A percentile compares a stretch with the other conserved stretches of the same genome.
phyloP scores from a whole-genome alignment of 2,797 vertebrate genomes.

The Gephyroberyx darwinii region DNA sequence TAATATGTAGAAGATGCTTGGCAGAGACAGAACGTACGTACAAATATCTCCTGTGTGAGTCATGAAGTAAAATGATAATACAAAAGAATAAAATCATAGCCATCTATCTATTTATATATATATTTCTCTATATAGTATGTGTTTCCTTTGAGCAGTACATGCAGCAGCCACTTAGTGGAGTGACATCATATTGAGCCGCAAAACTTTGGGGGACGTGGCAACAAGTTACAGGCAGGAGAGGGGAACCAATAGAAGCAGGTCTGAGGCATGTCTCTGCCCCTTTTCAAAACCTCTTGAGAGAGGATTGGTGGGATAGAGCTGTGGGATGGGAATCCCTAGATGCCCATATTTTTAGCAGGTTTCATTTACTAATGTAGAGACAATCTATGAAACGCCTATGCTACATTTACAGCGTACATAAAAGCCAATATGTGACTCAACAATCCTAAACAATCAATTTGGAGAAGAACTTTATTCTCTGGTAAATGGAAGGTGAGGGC shows the following conservation, averaged over 20 bases:
- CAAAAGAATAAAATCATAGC: conserved; percentile 86
- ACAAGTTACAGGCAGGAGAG: conserved; percentile 84
- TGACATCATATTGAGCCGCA: conserved; percentile 90
- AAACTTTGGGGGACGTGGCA: conserved; percentile 85
- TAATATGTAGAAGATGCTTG: conserved; percentile 79
- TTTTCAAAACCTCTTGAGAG: conserved; percentile 69
- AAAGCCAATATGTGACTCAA: conserved; percentile 66
- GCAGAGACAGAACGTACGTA: conserved; percentile 80
- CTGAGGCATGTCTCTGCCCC: conserved; percentile 60
- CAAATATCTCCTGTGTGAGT: conserved; percentile 82
- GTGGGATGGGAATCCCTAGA: conserved; percentile 54
- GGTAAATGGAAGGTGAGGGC: conserved; percentile 50
- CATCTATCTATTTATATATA: conserved; percentile 88
- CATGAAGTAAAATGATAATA: conserved; percentile 82
- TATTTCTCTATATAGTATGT: conserved; percentile 87
- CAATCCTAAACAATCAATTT: conserved; percentile 65
- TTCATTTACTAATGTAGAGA: conserved; percentile 62
- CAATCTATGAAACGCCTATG: conserved; percentile 63
- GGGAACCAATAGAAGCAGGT: conserved; percentile 76
- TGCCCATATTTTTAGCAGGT: conserved; percentile 49
- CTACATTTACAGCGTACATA: conserved; percentile 70
- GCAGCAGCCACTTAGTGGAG: conserved; percentile 96
- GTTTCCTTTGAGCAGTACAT: conserved; percentile 92
- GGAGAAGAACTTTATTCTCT: conserved; percentile 43
- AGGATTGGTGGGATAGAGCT: conserved; percentile 70